Base-by-base conservation (phyloP, 1,140 invertebrate species). In the Drosophila sechellia region DNA sequence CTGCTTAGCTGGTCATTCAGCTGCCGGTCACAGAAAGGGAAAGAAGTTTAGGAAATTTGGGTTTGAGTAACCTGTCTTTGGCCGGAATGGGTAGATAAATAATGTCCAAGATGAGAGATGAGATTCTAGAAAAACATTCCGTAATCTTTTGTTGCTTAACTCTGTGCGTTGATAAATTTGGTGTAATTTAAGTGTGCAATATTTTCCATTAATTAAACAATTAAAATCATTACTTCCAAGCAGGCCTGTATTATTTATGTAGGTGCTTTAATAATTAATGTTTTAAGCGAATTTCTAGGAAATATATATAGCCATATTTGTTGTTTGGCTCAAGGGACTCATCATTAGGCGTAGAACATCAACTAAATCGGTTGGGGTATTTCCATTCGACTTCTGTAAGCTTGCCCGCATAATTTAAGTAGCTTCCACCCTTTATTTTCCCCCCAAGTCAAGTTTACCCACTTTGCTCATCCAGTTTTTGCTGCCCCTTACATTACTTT, bases 1-100 rank as follows among this genome's bases (percentile, higher is more conserved):
- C 60, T 74, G 63, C 73, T 79, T 49, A 84, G 60, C 49, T 76
- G 66, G 57, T 61, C 58, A 58, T 46, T 57, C 50, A 6, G 8
- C 5, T 39, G 10, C 11, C 2, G 46, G 46, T 27, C 20, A 35
- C n/a, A 49, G 5, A 66, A 39, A 15, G 22, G 39, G 5, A n/a
- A 25, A 43, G n/a, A 50, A 27, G 43, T 22, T 49, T 17, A 8
- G 35, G 15, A 48, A 48, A 31, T 49, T 25, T 31, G 11, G 8
- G 11, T 10, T 49, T 15, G 34, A 22, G 60, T 11, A 66, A 66
- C 59, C 22, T 20, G 49, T 52, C 31, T 15, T 13, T 4, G 20
- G 4, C 5, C 4, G 20, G 27, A 42, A 8, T 5, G 20, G 35
- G 8, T 17, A 15, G 27, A 20, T n/a, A 49, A 49, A 4, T 46